Conservation (phyloP, 2,888 invertebrate genomes). For the Euphydryas editha region DNA sequence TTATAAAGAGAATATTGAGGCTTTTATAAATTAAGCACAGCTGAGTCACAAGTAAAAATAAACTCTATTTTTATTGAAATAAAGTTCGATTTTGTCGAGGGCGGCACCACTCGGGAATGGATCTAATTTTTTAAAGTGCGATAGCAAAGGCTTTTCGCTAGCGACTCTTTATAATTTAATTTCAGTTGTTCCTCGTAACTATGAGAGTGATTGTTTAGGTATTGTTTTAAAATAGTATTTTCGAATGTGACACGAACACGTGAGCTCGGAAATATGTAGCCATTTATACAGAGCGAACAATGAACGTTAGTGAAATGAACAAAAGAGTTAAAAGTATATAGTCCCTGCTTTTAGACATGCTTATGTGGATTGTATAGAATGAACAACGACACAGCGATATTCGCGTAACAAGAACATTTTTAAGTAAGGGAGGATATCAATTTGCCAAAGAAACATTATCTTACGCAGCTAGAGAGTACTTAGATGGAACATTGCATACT, state of each 20-base stretch:
- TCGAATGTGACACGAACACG: background rate
- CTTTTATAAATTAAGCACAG: constrained; percentile 13
- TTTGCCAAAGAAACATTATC: too few species aligned
- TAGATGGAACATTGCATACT: too few species aligned
- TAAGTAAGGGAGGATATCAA: too few species aligned
- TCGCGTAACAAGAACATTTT: too few species aligned
- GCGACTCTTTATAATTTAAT: constrained; percentile 22
- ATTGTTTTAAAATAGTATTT: constrained; percentile 9
- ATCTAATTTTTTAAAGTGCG: constrained; percentile 23
- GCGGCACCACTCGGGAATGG: background rate
- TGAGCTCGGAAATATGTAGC: background rate
- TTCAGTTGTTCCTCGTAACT: background rate
- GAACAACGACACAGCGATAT: too few species aligned
- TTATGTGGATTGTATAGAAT: too few species aligned
- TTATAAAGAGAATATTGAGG: constrained; percentile 14
- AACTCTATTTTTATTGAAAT: background rate
- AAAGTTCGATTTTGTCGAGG: background rate
- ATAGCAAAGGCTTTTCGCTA: constrained; percentile 20
- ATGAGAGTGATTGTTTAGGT: constrained; percentile 5
- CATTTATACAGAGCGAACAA: background rate
- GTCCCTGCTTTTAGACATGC: too few species aligned
- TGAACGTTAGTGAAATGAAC: background rate
- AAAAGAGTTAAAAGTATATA: too few species aligned
- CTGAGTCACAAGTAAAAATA: background rate
- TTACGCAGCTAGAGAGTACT: too few species aligned